Percentiles rank a stretch among this genome's conserved stretches.
These are phyloP conservation scores for Geodia barretti DNA, from an alignment of 37 sponge, comb jelly and placozoan genomes.

Conservation along the genomic window DNA sequence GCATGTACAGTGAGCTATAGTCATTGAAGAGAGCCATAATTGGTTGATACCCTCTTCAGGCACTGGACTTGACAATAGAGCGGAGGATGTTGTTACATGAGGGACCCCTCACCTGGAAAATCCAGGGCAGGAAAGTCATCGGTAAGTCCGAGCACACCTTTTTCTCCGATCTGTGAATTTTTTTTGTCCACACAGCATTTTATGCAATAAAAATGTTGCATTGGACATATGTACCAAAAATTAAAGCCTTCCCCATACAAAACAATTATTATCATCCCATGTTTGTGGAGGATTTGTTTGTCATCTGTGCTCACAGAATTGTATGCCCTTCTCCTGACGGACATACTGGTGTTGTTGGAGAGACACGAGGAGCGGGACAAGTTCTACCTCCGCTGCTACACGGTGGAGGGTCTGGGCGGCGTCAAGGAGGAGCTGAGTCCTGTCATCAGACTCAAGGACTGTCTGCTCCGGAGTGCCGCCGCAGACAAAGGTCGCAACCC, in stretches of 20 bases:
- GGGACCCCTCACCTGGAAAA: slow-evolving; percentile 68
- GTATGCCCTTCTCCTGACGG: slow-evolving; percentile 69
- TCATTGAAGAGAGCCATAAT: not conserved
- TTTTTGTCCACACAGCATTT: too few relatives aligned
- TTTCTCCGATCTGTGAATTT: too few relatives aligned
- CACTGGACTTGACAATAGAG: slow-evolving; percentile 54
- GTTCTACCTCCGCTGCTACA: slow-evolving; percentile 60
- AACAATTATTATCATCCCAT: too few relatives aligned
- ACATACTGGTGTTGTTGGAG: slow-evolving; percentile 72
- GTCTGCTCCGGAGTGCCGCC: slow-evolving; percentile 59
- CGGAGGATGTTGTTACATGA: slow-evolving; percentile 50
- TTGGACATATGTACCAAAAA: too few relatives aligned
- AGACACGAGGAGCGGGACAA: slow-evolving; percentile 55
- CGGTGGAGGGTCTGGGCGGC: slow-evolving; percentile 42
- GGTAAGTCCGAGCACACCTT: too few relatives aligned
- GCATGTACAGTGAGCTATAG: not conserved
- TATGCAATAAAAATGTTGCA: too few relatives aligned
- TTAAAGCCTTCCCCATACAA: too few relatives aligned
- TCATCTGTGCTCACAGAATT: too few relatives aligned
- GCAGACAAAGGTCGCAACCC: slow-evolving; percentile 68
- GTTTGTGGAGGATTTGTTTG: too few relatives aligned
- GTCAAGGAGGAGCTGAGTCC: slow-evolving; percentile 68
- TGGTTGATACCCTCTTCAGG: slow-evolving; percentile 12
- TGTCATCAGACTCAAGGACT: slow-evolving; percentile 60
- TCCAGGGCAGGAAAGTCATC: slow-evolving; percentile 60